These are phyloP conservation scores for Coendou prehensilis DNA, from an alignment of 2,797 vertebrate genomes.

Conservation along the genomic window DNA sequence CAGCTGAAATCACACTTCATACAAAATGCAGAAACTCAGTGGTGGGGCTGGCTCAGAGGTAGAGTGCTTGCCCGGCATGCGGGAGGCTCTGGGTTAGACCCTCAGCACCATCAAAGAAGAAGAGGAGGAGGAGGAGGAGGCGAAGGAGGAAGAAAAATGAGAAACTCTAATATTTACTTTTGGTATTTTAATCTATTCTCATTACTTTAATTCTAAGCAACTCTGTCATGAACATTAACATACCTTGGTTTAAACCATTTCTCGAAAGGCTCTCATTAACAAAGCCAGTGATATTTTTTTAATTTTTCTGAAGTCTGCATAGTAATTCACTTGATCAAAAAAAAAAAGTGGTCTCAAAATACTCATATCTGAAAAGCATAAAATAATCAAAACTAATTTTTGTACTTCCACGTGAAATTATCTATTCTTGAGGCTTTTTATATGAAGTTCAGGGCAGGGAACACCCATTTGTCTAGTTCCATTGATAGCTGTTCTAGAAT, in stretches of 20 bases:
- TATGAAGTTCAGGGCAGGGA: not conserved
- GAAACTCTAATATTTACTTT: constrained; percentile 39
- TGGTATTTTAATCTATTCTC: constrained; percentile 21
- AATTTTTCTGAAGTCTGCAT: not conserved
- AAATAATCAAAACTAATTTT: constrained; percentile 35
- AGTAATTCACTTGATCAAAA: constrained; percentile 20
- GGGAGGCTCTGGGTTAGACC: not conserved
- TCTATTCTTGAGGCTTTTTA: not conserved
- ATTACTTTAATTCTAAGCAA: constrained; percentile 61
- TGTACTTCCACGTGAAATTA: not conserved
- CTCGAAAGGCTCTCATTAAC: constrained; percentile 2
- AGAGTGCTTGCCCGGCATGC: not conserved
- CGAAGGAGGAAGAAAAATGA: not conserved
- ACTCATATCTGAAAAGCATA: not conserved
- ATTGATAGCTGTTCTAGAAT: constrained; percentile 16
- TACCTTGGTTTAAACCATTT: constrained; percentile 36
- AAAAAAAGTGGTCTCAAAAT: not conserved
- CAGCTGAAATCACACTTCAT: constrained; percentile 26
- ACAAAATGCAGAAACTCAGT: not conserved
- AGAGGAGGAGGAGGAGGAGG: not conserved
- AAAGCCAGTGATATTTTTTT: constrained; percentile 53
- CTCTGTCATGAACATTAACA: constrained; percentile 9
- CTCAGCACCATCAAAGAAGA: not conserved
- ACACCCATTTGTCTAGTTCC: not conserved
- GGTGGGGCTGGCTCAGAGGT: not conserved